Conservation (phyloP, 2,888 invertebrate species). For the Cheilosia vulpina region DNA sequence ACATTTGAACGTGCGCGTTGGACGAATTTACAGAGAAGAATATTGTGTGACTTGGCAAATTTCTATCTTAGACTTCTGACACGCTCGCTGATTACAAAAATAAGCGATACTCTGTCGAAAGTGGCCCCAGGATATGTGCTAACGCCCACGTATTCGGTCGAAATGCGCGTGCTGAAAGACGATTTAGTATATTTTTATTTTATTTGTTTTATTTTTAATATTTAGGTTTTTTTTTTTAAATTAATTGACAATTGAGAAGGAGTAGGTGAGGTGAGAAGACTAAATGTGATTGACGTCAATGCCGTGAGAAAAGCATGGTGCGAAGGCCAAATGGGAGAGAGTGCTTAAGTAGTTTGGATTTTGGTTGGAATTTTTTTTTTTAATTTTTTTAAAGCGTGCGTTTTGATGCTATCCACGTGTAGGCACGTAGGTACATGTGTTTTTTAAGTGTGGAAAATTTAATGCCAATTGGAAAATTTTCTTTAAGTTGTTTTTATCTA, state of each 20-base stretch:
- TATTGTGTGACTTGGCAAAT: constrained; percentile 6
- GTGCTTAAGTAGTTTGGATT: neutral
- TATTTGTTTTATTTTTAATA: constrained; percentile 1
- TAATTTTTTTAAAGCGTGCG: constrained; percentile 2
- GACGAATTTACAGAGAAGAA: neutral
- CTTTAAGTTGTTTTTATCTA: neutral
- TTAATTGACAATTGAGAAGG: neutral
- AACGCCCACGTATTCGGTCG: constrained; percentile 26
- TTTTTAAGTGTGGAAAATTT: neutral
- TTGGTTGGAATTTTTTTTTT: neutral
- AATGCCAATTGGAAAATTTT: neutral
- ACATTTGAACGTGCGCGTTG: neutral
- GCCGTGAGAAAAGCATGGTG: constrained; percentile 6
- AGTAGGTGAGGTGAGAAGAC: neutral
- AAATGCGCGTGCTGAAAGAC: constrained; percentile 53
- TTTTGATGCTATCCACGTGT: neutral
- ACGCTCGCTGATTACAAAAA: constrained; percentile 56
- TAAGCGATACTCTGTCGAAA: constrained; percentile 26
- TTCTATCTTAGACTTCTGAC: constrained; percentile 39
- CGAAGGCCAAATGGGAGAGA: neutral
- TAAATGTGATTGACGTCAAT: constrained; percentile 12
- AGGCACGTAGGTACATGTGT: neutral
- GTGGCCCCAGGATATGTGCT: constrained; percentile 28
- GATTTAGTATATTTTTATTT: constrained; percentile 20
- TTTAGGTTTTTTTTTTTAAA: neutral